Base-by-base conservation (phyloP, 2,797 vertebrate genomes). In the Gymnoscopelus microlampas region DNA sequence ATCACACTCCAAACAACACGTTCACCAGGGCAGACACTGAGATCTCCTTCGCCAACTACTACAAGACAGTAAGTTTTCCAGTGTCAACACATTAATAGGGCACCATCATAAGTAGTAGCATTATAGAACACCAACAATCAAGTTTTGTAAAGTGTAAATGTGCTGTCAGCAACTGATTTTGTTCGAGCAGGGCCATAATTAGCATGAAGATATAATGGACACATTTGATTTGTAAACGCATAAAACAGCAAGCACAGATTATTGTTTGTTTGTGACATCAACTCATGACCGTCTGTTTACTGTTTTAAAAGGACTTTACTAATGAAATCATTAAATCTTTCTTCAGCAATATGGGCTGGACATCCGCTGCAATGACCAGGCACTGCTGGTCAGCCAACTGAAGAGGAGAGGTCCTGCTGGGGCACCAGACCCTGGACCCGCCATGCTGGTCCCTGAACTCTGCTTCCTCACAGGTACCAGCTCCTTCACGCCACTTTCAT, bases 401-500 rank as follows among this genome's bases (percentile, higher is more conserved):
- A 98, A 91, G 86, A 93, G 63, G 66, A 8, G 39, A 49, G 90
- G 89, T 7, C 90, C 92, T 1, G 13, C 89, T 0, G 92, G 93
- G 14, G 92, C n/a, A 3, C 63, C 81, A 0, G 66, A 92, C 13
- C 80, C 88, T 0, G 96, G 95, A 23, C 93, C 96, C 0, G 93
- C 95, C 19, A 79, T 95, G 90, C 95, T 99, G 1, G 86, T 99
- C 57, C 97, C 98, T 1, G 98, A 99, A 72, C 92, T 99, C 62
- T 99, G 97, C 92, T 97, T 94, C 73, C 91, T 98, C 1, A 98
- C 97, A 91, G 97, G 98, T 44, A 8, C 12, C 10, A 3, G 11
- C n/a, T 3, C 12, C 14, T 14, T 35, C 32, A 35, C 6, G 66
- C 2, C 10, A 10, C 23, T 35, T 35, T 35, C 5, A 35, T 6